A percentile compares a stretch with the other conserved stretches of the same genome.
Evolutionary conservation across 2,888 invertebrate species (phyloP).

Genomic region (Tigriopus californicus): DNA sequence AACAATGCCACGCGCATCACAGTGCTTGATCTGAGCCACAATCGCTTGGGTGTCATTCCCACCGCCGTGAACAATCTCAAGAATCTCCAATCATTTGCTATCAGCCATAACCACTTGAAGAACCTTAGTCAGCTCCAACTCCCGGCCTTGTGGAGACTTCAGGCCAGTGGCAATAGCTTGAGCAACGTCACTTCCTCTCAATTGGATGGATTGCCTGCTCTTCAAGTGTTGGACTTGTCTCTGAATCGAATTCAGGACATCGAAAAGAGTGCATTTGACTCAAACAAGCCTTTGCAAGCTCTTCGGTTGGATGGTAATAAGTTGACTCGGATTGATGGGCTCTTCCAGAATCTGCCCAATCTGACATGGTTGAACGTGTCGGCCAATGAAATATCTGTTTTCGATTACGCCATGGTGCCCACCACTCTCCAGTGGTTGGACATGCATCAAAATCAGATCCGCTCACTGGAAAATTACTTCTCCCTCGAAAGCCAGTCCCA

Average conservation of each 20-base stretch:
- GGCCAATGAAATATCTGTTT: slow-evolving; percentile 60
- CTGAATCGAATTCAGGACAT: slow-evolving; percentile 61
- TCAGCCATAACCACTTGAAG: slow-evolving; percentile 66
- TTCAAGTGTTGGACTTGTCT: slow-evolving; percentile 64
- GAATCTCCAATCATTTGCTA: slow-evolving; percentile 54
- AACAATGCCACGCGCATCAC: slow-evolving; percentile 58
- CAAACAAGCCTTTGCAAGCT: slow-evolving; percentile 53
- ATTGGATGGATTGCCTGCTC: slow-evolving; percentile 52
- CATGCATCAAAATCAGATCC: slow-evolving; percentile 62
- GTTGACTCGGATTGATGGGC: slow-evolving; percentile 51
- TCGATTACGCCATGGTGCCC: slow-evolving; percentile 68
- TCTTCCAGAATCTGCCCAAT: slow-evolving; percentile 59
- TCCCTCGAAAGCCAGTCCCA: slow-evolving; percentile 50
- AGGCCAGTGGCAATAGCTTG: slow-evolving; percentile 66
- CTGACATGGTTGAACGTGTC: slow-evolving; percentile 69
- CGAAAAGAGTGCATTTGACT: slow-evolving; percentile 56
- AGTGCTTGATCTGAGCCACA: slow-evolving; percentile 63
- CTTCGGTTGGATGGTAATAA: slow-evolving; percentile 64
- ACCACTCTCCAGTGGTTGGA: slow-evolving; percentile 65
- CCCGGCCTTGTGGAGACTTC: slow-evolving; percentile 53
- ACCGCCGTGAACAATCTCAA: slow-evolving; percentile 54
- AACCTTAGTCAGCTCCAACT: slow-evolving; percentile 60
- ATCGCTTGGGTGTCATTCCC: slow-evolving; percentile 54
- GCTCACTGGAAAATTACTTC: slow-evolving; percentile 62
- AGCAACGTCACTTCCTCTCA: slow-evolving; percentile 57